Evolutionary conservation across 1,140 invertebrate species (phyloP).

Genomic region (Lethrus apterus): DNA sequence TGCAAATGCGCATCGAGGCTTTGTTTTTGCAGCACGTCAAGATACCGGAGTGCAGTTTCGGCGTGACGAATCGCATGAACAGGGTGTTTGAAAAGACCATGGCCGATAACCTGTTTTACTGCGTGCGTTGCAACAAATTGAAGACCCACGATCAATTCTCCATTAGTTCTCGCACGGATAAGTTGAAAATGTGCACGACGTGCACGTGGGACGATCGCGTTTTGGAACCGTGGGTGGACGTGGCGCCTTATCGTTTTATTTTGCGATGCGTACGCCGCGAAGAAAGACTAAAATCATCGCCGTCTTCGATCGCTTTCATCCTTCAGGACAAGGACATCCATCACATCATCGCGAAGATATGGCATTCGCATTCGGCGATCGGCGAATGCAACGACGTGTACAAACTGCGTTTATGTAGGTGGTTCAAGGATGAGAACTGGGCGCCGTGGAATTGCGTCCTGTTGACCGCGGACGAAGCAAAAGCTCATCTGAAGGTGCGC

Average conservation of each 20-base stretch:
- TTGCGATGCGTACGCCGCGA: conserved; percentile 52
- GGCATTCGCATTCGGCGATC: conserved; percentile 58
- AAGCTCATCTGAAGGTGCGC: conserved; percentile 49
- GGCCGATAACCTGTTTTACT: conserved; percentile 45
- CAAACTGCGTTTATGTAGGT: conserved; percentile 51
- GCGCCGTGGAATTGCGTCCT: conserved; percentile 67
- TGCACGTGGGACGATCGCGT: conserved; percentile 47
- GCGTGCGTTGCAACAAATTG: conserved; percentile 46
- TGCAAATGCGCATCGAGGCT: conserved; percentile 51
- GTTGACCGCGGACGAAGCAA: conserved; percentile 55
- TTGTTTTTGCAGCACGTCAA: conserved; percentile 48
- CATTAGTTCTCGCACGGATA: conserved; percentile 37
- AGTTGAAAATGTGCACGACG: conserved; percentile 44
- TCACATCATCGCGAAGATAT: conserved; percentile 57
- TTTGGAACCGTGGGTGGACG: conserved; percentile 46
- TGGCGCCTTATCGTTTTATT: conserved; percentile 55
- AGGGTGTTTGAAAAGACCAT: conserved; percentile 44
- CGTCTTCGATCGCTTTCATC: conserved; percentile 51
- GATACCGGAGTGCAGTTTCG: conserved; percentile 46
- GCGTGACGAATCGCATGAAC: conserved; percentile 44
- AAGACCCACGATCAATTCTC: conserved; percentile 47
- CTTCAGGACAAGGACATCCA: conserved; percentile 56
- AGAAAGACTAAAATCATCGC: conserved; percentile 47
- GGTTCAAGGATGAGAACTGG: conserved; percentile 53
- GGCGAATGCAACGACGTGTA: conserved; percentile 53